phyloP scores from a whole-genome alignment of 2,113 vertebrate genomes.

The Colius striatus region DNA sequence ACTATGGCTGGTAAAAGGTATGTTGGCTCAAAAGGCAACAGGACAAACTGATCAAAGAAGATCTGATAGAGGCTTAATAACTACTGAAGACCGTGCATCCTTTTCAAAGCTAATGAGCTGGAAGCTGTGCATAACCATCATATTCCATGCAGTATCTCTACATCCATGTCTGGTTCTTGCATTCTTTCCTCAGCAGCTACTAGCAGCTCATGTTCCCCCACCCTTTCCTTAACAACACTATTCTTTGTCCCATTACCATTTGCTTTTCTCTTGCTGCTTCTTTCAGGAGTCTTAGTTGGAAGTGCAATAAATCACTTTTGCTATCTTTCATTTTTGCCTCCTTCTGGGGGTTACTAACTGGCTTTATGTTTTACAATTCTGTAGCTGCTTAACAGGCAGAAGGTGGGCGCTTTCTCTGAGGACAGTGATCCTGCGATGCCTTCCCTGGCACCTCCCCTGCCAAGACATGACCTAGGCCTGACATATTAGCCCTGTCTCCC shows the following conservation, averaged over 20 bases:
- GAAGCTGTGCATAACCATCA: neutral
- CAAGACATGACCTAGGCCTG: no score
- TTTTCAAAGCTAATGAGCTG: neutral
- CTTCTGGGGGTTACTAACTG: neutral
- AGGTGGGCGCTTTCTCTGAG: neutral
- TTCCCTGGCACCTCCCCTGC: neutral
- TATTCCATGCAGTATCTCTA: neutral
- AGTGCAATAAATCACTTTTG: neutral
- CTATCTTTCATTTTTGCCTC: accelerated
- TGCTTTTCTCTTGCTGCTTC: neutral
- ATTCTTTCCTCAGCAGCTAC: neutral
- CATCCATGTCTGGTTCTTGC: accelerated
- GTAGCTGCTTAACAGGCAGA: neutral
- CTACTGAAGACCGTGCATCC: neutral
- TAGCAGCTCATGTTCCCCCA: accelerated
- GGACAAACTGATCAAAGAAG: neutral
- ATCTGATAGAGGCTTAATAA: neutral
- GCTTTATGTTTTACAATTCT: neutral
- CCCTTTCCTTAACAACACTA: neutral
- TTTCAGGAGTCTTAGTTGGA: neutral
- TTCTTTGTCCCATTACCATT: neutral
- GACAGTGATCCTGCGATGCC: accelerated
- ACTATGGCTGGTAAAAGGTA: neutral
- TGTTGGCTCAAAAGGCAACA: neutral
- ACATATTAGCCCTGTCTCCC: neutral